A percentile compares a stretch with the other conserved stretches of the same genome.
These are phyloP conservation scores for Taeniopygia guttata DNA, from an alignment of 2,797 vertebrate species.

Conservation along the genomic window DNA sequence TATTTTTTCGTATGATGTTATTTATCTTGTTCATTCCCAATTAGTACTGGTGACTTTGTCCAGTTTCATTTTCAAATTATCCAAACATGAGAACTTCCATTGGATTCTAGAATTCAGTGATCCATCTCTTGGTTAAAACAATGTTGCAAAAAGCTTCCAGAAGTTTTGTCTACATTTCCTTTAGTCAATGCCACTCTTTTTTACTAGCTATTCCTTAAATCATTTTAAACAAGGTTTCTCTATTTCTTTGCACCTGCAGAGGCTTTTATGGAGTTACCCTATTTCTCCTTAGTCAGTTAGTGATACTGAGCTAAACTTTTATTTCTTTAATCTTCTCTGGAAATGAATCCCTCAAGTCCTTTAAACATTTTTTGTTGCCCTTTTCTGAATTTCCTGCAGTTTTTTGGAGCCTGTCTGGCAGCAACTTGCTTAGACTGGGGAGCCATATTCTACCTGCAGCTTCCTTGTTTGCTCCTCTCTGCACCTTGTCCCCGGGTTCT, in stretches of 20 bases:
- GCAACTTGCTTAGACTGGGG: not conserved
- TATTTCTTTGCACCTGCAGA: conserved; percentile 1
- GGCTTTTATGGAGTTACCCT: not conserved
- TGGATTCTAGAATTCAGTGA: not conserved
- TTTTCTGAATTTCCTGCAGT: conserved; percentile 2
- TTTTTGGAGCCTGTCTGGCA: not conserved
- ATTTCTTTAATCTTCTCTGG: conserved; percentile 1
- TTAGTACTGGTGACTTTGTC: not conserved
- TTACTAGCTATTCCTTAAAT: not conserved
- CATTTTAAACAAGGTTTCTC: not conserved
- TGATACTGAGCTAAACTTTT: not conserved
- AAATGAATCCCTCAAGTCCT: not conserved
- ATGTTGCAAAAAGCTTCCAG: not conserved
- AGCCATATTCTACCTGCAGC: not conserved
- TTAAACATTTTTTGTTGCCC: not conserved
- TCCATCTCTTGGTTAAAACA: not conserved
- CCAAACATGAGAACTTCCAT: not conserved
- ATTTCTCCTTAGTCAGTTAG: not conserved
- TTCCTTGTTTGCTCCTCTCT: not conserved
- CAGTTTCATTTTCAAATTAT: not conserved
- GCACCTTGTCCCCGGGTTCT: not conserved
- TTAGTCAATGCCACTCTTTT: not conserved
- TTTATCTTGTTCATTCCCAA: not conserved
- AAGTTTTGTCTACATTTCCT: not conserved
- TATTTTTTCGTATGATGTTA: not conserved